Evolutionary conservation across 2,888 invertebrate species (phyloP).

Genomic region (Dinocampus coccinellae): DNA sequence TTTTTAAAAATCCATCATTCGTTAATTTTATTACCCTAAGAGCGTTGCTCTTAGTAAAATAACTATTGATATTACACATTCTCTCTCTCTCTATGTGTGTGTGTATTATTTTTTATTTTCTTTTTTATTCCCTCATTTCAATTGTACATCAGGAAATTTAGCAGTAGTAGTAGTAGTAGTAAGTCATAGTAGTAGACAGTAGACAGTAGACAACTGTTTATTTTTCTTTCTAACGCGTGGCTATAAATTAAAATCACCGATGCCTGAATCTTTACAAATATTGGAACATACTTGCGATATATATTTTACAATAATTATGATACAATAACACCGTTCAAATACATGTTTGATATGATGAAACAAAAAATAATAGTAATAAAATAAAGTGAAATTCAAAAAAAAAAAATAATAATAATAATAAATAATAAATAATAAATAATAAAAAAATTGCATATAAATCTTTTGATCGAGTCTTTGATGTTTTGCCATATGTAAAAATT

Average conservation of each 20-base stretch:
- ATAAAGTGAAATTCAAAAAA: no score
- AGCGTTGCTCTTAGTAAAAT: neutral
- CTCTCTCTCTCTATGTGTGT: no score
- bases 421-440: constrained; percentile 8
- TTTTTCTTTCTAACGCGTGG: constrained; percentile 51
- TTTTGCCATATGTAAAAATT: constrained; percentile 26
- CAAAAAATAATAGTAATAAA: neutral
- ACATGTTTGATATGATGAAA: constrained; percentile 2
- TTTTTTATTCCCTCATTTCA: no score
- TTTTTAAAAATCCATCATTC: no score
- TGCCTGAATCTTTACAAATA: neutral
- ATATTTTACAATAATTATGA: neutral
- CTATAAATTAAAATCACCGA: neutral
- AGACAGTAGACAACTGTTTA: constrained; percentile 57
- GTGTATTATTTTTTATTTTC: no score
- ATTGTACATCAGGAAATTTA: no score
- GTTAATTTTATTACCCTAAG: no score
- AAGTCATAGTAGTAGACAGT: no score
- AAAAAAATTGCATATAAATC: constrained; percentile 25
- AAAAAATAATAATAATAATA: neutral
- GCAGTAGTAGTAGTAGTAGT: no score
- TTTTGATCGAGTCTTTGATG: constrained; percentile 35
- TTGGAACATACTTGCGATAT: neutral
- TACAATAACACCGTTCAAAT: constrained; percentile 30
- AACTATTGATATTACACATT: neutral